Percentiles rank a stretch among this genome's conserved stretches.
phyloP scores from a whole-genome alignment of 2,113 vertebrate genomes.

The Columba livia region DNA sequence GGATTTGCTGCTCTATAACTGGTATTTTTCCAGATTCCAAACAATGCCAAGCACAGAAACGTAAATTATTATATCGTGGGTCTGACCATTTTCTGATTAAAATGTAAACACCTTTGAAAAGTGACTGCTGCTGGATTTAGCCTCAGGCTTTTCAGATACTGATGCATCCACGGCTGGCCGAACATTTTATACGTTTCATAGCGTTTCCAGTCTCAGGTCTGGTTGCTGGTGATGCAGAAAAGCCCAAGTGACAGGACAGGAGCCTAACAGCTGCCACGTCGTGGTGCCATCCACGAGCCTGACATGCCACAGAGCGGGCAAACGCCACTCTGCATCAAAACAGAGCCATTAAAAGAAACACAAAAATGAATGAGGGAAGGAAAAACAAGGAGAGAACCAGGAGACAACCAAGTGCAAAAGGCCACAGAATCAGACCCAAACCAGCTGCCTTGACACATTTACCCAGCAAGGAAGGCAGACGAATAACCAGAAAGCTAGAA shows the following conservation, averaged over 20 bases:
- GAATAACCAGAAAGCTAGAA: background rate
- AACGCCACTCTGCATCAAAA: fast-evolving
- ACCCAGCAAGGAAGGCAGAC: background rate
- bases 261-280: background rate
- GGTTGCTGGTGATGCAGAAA: slow-evolving; percentile 23
- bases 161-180: background rate
- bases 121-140: background rate
- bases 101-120: background rate
- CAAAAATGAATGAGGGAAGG: background rate
- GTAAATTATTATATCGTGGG: background rate
- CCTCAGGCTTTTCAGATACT: background rate
- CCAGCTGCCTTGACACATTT: background rate
- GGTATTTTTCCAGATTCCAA: fast-evolving
- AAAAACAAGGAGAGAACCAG: background rate
- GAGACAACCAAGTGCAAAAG: background rate
- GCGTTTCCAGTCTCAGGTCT: background rate
- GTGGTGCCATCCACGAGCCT: background rate
- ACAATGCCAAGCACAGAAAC: background rate
- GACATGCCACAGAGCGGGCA: background rate
- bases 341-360: background rate
- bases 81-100: background rate
- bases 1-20: background rate
- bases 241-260: background rate
- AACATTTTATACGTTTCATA: background rate
- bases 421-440: background rate